These are phyloP conservation scores for Chionomys nivalis DNA, from an alignment of 2,113 vertebrate species.

Conservation along the genomic window DNA sequence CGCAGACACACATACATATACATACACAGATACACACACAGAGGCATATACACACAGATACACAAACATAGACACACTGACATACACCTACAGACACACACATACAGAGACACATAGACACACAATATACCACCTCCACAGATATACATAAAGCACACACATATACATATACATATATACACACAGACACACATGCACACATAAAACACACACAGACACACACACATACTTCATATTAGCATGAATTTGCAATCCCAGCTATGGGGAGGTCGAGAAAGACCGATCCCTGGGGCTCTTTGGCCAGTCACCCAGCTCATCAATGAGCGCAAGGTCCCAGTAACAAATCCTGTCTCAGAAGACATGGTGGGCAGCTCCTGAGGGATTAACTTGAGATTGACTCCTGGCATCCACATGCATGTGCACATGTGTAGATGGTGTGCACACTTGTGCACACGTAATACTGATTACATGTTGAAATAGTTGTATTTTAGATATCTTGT, in stretches of 20 bases:
- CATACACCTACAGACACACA: background rate
- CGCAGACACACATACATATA: background rate
- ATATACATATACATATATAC: fast-evolving
- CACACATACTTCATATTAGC: background rate
- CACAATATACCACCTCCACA: background rate
- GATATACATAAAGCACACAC: background rate
- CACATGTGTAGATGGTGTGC: background rate
- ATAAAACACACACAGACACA: background rate
- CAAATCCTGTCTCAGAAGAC: background rate
- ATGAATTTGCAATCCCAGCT: background rate
- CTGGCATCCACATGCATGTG: too few species aligned
- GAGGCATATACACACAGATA: background rate
- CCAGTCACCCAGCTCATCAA: background rate
- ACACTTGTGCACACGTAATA: background rate
- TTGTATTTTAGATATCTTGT: background rate
- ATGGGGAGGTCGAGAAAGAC: background rate
- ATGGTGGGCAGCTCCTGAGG: background rate
- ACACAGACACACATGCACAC: background rate
- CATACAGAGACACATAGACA: background rate
- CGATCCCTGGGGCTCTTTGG: background rate
- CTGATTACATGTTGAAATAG: background rate
- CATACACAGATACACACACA: background rate
- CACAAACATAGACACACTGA: background rate
- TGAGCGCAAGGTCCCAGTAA: background rate
- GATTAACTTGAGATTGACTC: background rate